These are phyloP conservation scores for Aphidius colemani DNA, from an alignment of 2,888 invertebrate genomes.

Conservation along the genomic window DNA sequence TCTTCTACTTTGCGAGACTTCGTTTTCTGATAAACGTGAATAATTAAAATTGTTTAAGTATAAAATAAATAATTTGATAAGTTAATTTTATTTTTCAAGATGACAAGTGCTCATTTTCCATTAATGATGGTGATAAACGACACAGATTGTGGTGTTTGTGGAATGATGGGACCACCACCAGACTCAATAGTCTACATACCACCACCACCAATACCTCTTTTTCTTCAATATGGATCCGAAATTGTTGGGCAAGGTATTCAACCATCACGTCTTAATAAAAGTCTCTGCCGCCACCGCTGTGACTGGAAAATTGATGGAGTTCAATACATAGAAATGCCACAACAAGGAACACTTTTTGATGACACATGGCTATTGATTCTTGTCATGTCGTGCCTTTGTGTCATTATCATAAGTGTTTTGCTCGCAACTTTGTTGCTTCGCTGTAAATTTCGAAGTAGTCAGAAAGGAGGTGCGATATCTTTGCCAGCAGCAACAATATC, in stretches of 20 bases:
- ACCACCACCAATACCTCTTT: constrained; percentile 82
- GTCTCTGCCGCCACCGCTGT: constrained; percentile 55
- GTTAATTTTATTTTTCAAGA: constrained; percentile 31
- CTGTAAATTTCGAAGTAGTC: constrained; percentile 75
- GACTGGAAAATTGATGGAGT: constrained; percentile 65
- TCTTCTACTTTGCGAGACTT: neutral
- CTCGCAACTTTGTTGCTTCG: constrained; percentile 79
- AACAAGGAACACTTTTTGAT: constrained; percentile 71
- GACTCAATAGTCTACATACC: constrained; percentile 83
- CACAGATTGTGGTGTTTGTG: constrained; percentile 57
- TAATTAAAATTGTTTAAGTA: neutral
- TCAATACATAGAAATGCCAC: constrained; percentile 80
- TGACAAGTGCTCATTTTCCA: constrained; percentile 41
- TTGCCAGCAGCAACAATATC: constrained; percentile 51
- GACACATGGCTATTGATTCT: constrained; percentile 84
- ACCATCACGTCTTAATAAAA: constrained; percentile 50
- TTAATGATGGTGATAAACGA: constrained; percentile 42
- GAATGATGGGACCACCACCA: constrained; percentile 74
- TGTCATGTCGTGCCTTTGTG: constrained; percentile 79
- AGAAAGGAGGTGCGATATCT: constrained; percentile 53
- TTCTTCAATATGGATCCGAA: constrained; percentile 65
- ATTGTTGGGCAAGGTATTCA: constrained; percentile 48
- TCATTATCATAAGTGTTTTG: constrained; percentile 77
- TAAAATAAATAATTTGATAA: neutral
- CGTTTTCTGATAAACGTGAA: neutral